These are phyloP conservation scores for Hormiphora californensis DNA, from an alignment of 37 sponge, comb jelly and placozoan species.

Conservation along the genomic window DNA sequence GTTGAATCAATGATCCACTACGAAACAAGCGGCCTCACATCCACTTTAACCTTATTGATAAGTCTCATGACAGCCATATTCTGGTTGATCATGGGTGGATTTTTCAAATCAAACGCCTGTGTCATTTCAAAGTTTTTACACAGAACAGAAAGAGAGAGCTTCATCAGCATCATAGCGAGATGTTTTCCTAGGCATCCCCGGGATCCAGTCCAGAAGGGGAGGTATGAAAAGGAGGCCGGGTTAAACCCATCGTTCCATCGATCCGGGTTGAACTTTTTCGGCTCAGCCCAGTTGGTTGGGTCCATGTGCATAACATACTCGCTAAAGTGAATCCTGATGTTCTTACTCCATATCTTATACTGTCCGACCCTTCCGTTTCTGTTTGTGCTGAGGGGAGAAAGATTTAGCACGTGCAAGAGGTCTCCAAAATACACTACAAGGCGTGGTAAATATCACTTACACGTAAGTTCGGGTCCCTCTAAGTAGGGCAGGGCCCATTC, in stretches of 20 bases:
- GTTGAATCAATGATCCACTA: no score
- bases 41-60: neutral
- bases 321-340: neutral
- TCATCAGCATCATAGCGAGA: conserved; percentile 9
- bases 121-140: neutral
- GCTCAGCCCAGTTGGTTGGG: neutral
- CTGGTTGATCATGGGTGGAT: neutral
- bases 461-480: neutral
- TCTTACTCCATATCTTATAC: neutral
- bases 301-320: neutral
- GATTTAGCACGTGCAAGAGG: neutral
- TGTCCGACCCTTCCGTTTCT: neutral
- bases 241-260: neutral
- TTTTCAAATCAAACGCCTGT: neutral
- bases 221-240: neutral
- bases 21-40: neutral
- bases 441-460: neutral
- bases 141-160: neutral
- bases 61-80: conserved; percentile 7
- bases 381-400: neutral
- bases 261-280: conserved; percentile 7
- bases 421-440: neutral
- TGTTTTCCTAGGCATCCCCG: neutral
- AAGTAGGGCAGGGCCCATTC: neutral
- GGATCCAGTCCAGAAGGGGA: neutral